These are phyloP conservation scores for Aphelenchoides avenae DNA, from an alignment of 1,140 invertebrate genomes.

Conservation along the genomic window DNA sequence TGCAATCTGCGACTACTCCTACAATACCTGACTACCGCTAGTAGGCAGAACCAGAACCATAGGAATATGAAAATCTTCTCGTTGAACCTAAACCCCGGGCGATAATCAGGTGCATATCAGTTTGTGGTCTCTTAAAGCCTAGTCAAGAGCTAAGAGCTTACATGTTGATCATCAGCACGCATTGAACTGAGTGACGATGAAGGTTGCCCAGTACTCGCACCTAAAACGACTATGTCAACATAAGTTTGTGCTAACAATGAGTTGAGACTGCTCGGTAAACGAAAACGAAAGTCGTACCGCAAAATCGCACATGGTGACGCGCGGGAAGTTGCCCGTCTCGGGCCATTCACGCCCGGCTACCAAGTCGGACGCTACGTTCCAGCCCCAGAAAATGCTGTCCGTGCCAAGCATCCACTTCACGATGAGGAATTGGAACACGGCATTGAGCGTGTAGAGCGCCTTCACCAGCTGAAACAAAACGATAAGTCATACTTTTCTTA, in stretches of 20 bases:
- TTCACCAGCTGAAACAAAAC: conserved; percentile 43
- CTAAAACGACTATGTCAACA: conserved; percentile 12
- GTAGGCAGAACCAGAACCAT: conserved; percentile 56
- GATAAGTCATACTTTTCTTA: not conserved
- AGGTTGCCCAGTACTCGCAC: conserved; percentile 51
- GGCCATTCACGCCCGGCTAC: conserved; percentile 51
- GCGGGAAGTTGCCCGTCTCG: conserved; percentile 57
- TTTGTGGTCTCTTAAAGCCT: no score
- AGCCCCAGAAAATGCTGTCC: conserved; percentile 48
- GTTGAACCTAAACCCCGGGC: conserved; percentile 52
- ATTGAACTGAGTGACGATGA: conserved; percentile 61
- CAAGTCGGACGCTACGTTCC: conserved; percentile 45
- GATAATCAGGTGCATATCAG: not conserved
- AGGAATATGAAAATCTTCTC: conserved; percentile 61
- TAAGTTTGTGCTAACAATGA: no score
- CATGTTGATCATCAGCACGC: conserved; percentile 60
- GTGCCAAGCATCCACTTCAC: conserved; percentile 54
- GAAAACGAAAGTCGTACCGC: no score
- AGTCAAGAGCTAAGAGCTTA: conserved; percentile 2
- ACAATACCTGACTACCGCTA: conserved; percentile 41
- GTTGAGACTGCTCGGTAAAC: no score
- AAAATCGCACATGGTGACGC: conserved; percentile 57
- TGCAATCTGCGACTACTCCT: conserved; percentile 10
- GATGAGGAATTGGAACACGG: conserved; percentile 52
- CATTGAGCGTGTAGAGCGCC: conserved; percentile 48